These are phyloP conservation scores for Trichoplax adhaerens DNA, from an alignment of 37 sponge, comb jelly and placozoan species.

Conservation along the genomic window DNA sequence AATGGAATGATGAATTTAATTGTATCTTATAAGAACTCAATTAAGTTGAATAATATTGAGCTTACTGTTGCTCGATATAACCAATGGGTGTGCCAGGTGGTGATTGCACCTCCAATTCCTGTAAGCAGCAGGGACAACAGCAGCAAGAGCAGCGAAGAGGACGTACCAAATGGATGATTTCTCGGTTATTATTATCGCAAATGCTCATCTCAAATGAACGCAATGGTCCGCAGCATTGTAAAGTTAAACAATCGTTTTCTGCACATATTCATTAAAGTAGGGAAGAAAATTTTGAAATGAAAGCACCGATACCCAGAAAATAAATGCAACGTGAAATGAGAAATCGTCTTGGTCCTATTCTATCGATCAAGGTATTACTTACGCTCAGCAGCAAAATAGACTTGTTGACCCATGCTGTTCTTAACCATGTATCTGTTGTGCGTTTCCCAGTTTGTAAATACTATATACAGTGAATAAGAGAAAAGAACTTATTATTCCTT, in stretches of 20 bases:
- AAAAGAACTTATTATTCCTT: too few species aligned
- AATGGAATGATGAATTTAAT: neutral
- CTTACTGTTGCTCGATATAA: constrained; percentile 49
- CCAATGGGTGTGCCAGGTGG: constrained; percentile 80
- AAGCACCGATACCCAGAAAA: too few species aligned
- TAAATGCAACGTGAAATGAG: too few species aligned
- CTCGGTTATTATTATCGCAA: constrained; percentile 52
- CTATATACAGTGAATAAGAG: constrained; percentile 4
- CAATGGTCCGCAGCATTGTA: constrained; percentile 67
- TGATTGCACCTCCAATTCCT: constrained; percentile 74
- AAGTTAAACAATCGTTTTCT: constrained; percentile 30
- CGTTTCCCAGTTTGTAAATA: constrained; percentile 74
- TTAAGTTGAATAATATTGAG: neutral
- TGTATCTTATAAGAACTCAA: neutral
- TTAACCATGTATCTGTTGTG: constrained; percentile 71
- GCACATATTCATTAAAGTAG: too few species aligned
- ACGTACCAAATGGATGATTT: constrained; percentile 70
- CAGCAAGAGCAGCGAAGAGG: constrained; percentile 44
- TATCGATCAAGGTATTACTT: neutral
- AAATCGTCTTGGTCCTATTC: too few species aligned
- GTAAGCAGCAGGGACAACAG: constrained; percentile 41
- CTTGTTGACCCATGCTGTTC: constrained; percentile 81
- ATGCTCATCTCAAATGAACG: constrained; percentile 72
- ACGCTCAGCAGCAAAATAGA: constrained; percentile 92
- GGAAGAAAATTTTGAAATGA: too few species aligned